A percentile compares a stretch with the other conserved stretches of the same genome.
Evolutionary conservation across 2,113 vertebrate genomes (phyloP).

Genomic region (Addax nasomaculatus): DNA sequence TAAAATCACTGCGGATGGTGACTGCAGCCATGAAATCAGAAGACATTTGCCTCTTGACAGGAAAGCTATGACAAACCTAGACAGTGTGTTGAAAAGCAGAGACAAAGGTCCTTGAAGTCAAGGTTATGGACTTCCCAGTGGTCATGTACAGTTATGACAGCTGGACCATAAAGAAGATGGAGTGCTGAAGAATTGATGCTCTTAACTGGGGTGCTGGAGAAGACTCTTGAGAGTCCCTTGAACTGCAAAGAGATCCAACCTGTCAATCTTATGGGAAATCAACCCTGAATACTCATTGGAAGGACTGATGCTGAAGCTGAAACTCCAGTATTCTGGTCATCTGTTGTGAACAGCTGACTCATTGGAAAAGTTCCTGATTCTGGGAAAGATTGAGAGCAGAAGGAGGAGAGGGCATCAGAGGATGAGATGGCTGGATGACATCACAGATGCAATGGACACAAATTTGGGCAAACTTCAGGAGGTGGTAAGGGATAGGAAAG

Average conservation of each 20-base stretch:
- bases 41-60: neutral
- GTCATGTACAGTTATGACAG: neutral
- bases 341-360: neutral
- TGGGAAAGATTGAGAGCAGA: neutral
- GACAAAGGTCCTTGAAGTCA: neutral
- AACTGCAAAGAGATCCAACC: neutral
- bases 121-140: neutral
- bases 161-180: neutral
- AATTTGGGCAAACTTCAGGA: neutral
- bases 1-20: neutral
- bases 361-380: neutral
- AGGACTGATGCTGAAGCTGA: neutral
- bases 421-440: neutral
- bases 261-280: neutral
- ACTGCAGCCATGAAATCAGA: neutral
- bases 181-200: neutral
- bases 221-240: neutral
- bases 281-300: neutral
- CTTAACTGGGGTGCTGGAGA: neutral
- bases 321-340: neutral
- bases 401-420: neutral
- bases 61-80: neutral
- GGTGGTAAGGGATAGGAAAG: neutral
- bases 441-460: neutral
- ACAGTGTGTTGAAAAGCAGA: neutral